Evolutionary conservation across 2,888 invertebrate genomes (phyloP).

Genomic region (Pogonocherus hispidulus): DNA sequence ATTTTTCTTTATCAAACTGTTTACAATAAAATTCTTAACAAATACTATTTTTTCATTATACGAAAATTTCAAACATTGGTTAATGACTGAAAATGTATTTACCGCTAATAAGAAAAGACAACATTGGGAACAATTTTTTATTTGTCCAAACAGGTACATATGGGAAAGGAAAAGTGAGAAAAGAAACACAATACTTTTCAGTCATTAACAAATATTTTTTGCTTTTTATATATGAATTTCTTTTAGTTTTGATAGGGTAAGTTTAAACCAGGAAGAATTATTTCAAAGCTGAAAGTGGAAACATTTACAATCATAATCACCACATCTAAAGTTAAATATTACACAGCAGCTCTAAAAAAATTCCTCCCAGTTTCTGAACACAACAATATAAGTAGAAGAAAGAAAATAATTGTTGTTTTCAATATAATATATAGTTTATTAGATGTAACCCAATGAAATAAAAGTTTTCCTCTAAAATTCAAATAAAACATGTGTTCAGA

Average conservation of each 20-base stretch:
- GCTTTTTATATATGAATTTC: background rate
- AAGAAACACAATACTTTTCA: slow-evolving; percentile 53
- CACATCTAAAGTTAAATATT: background rate
- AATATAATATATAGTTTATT: slow-evolving; percentile 41
- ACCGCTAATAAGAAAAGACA: slow-evolving; percentile 53
- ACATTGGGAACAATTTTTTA: slow-evolving; percentile 40
- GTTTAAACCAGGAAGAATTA: slow-evolving; percentile 60
- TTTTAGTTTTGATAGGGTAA: slow-evolving; percentile 29
- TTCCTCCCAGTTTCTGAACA: slow-evolving; percentile 68
- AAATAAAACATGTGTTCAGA: slow-evolving; percentile 34
- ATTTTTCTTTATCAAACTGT: slow-evolving; percentile 15
- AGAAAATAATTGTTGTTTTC: slow-evolving; percentile 47
- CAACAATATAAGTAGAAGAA: slow-evolving; percentile 48
- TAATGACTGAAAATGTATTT: slow-evolving; percentile 55
- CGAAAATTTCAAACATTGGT: slow-evolving; percentile 52
- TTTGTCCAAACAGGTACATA: slow-evolving; percentile 34
- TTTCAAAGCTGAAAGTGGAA: slow-evolving; percentile 42
- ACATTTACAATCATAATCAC: too few relatives aligned
- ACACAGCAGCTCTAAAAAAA: slow-evolving; percentile 57
- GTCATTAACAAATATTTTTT: slow-evolving; percentile 59
- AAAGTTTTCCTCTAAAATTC: slow-evolving; percentile 47
- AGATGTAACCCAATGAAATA: slow-evolving; percentile 24
- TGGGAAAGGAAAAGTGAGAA: slow-evolving; percentile 34
- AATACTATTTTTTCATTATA: background rate
- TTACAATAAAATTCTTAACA: background rate